A percentile compares a stretch with the other conserved stretches of the same genome.
These are phyloP conservation scores for Varanus komodoensis DNA, from an alignment of 2,113 vertebrate genomes.

Conservation along the genomic window DNA sequence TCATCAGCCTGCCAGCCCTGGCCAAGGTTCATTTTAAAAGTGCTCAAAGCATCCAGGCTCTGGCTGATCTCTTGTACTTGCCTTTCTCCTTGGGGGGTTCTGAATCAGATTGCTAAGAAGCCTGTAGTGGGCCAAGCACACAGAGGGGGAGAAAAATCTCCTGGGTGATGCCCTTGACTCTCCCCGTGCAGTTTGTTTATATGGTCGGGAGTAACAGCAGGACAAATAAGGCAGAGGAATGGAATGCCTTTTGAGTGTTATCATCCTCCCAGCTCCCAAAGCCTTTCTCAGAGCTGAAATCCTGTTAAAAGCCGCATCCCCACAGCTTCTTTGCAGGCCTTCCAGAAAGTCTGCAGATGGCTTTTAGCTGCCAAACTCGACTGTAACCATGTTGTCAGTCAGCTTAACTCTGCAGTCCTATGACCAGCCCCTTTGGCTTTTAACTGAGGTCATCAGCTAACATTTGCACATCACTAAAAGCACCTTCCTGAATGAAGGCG, in stretches of 20 bases:
- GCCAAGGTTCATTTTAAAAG: neutral
- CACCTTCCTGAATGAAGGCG: neutral
- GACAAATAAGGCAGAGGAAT: conserved; percentile 48
- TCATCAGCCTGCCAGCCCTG: neutral
- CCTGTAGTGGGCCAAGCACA: neutral
- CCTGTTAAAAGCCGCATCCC: conserved; percentile 34
- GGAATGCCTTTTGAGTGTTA: conserved; percentile 8
- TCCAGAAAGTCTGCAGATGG: conserved; percentile 41
- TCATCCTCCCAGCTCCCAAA: neutral
- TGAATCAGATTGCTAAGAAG: conserved; percentile 11
- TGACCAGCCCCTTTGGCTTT: neutral
- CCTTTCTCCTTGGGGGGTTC: conserved; percentile 9
- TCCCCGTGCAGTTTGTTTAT: conserved; percentile 33
- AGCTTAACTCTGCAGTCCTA: neutral
- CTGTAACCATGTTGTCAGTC: conserved; percentile 45
- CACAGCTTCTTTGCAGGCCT: conserved; percentile 30
- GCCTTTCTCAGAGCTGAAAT: conserved; percentile 11
- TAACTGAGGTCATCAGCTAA: neutral
- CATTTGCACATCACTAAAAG: neutral
- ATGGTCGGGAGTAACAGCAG: neutral
- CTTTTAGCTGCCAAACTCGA: conserved; percentile 56
- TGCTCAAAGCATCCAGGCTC: neutral
- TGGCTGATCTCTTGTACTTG: conserved; percentile 1
- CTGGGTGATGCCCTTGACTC: neutral
- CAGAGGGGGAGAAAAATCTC: neutral